Evolutionary conservation across 53 echinoderm and acorn worm genomes (phyloP), one percentile per base, ranked within the genome.

Genomic region (Arbacia lixula): DNA sequence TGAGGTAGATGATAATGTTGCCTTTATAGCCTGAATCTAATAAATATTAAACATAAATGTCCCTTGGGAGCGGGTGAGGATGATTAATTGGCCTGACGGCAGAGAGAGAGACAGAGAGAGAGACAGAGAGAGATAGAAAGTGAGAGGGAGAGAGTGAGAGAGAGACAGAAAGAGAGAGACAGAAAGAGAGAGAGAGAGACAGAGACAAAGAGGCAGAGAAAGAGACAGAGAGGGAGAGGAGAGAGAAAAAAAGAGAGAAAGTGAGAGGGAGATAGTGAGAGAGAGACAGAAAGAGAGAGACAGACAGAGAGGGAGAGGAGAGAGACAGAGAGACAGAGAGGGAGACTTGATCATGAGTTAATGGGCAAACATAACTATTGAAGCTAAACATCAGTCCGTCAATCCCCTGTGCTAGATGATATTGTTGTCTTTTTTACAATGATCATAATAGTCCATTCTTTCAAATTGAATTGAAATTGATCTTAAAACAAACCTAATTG

Each of bases 401-500:
- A n/a, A n/a, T n/a, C n/a, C n/a, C n/a, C n/a, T n/a, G n/a, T n/a
- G n/a, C n/a, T n/a, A n/a, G n/a, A n/a, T n/a, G n/a, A n/a, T n/a
- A n/a, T n/a, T n/a, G n/a, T n/a, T n/a, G n/a, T n/a, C n/a, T n/a
- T n/a, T n/a, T n/a, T n/a, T n/a, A n/a, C n/a, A n/a, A 20, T 55
- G 25, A 19, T 55, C 25, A 55, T 55, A 22, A 22, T 55, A 55
- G 20, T 55, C 55, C 3, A 14, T 50, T 50, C 19, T 14, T 50
- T 50, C 50, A 19, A 50, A 50, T 50, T 50, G 12, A 19, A 19
- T 1, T 50, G 50, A 50, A 50, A 50, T 1, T 50, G 35, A 21
- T 36, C 38, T 20, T 66, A 19, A 66, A 11, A 66, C 66, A 10
- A 6, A 66, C 66, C 66, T 63, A 60, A 30, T 60, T 63, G 33